Conservation (phyloP, 1,140 invertebrate species). For the Drosophila seguyi region DNA sequence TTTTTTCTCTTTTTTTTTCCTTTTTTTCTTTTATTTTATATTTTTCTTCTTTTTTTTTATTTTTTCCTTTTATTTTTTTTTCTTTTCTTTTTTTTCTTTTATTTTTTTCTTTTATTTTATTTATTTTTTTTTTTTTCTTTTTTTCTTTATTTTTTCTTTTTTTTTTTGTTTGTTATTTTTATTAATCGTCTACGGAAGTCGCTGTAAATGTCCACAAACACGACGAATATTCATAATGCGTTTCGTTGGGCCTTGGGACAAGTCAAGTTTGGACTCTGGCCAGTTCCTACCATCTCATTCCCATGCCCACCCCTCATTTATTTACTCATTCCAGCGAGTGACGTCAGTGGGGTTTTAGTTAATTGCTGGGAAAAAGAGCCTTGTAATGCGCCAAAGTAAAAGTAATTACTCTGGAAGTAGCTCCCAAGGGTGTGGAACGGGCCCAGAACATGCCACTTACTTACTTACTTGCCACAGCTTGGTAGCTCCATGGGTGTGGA, state of each 20-base stretch:
- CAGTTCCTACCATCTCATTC: background rate
- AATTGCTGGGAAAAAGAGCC: conserved; percentile 47
- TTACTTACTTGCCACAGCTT: background rate
- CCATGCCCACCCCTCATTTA: background rate
- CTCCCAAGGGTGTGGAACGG: conserved; percentile 29
- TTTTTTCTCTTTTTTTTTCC: no score
- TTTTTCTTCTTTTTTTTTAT: no score
- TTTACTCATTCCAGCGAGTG: conserved; percentile 4
- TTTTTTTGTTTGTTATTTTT: conserved; percentile 54
- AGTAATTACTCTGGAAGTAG: conserved; percentile 65
- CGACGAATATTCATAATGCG: conserved; percentile 69
- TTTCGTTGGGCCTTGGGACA: conserved; percentile 23
- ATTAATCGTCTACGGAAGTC: conserved; percentile 79
- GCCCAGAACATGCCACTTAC: conserved; percentile 44
- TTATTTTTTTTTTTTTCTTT: conserved; percentile 5
- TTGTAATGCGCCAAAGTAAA: conserved; percentile 53
- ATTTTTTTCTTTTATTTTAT: conserved; percentile 20
- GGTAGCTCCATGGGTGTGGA: conserved; percentile 17
- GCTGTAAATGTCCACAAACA: conserved; percentile 82
- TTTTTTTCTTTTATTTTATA: no score
- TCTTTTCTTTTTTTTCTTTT: conserved; percentile 3
- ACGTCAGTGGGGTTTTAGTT: conserved; percentile 58
- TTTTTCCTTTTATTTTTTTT: no score
- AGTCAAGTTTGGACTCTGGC: background rate
- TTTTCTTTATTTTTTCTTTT: conserved; percentile 26